Base-by-base conservation (phyloP, 2,888 invertebrate species). In the Epirrita christyi region DNA sequence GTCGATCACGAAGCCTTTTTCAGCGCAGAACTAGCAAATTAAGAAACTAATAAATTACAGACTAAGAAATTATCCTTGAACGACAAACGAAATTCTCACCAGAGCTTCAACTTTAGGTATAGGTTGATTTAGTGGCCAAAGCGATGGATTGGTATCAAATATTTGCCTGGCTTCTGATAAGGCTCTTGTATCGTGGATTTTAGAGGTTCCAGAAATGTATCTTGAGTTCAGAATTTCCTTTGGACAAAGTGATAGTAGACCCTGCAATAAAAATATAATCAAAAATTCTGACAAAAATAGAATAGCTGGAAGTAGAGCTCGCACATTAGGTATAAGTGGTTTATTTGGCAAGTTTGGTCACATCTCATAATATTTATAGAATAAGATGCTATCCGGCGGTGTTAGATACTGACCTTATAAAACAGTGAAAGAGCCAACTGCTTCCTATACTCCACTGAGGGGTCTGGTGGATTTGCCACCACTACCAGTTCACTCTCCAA, bases 91-190 rank as follows among this genome's bases (percentile, higher is more conserved):
- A n/a, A n/a, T n/a, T n/a, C 64, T 58, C 67, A 83, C 87, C 68
- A 86, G 59, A 6, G 80, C 94, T 75, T 95, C 95, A 4, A 94
- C 63, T 83, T 96, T 96, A 0, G 93, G 91, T 38, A 95, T 78
- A 0, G 96, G 94, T 72, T 96, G 85, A 63, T 93, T 94, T 29
- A 96, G 67, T 0, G 96, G 96, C 93, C 94, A 96, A 37, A 94
- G 64, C 0, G 87, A 82, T 50, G 93, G 88, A 64, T 95, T 92
- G 0, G 94, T 94, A 48, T 94, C 93, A 71, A 92, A 96, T 28
- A 92, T 88, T 75, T 95, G 95, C 40, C 80, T 86, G 0, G 93
- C 95, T 4, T 90, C 86, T 0, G 95, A 95, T 8, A 68, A 50
- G 10, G 66, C 66, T 0, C 76, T 62, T 5, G 64, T 60, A n/a